These are phyloP conservation scores for Polypedilum pembai DNA, from an alignment of 1,140 invertebrate genomes.

Conservation along the genomic window DNA sequence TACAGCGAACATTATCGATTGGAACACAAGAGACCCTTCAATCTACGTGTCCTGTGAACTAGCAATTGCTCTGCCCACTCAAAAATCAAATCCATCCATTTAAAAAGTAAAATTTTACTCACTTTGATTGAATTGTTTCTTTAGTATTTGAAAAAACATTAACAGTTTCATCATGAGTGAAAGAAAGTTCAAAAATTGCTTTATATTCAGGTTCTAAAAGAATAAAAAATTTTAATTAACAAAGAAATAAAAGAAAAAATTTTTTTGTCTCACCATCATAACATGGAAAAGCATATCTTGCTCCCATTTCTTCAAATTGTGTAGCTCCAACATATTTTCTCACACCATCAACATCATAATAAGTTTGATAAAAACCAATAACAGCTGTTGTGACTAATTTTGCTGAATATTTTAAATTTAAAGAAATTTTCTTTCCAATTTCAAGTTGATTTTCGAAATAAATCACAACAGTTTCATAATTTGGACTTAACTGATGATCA, in stretches of 20 bases:
- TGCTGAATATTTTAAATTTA: neutral
- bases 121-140: neutral
- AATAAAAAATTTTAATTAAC: no score
- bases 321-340: constrained; percentile 53
- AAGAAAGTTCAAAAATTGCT: constrained; percentile 58
- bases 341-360: neutral
- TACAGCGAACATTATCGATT: no score
- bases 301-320: constrained; percentile 73
- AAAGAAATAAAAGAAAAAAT: no score
- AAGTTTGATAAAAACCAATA: neutral
- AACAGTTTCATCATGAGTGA: constrained; percentile 52
- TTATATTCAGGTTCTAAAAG: constrained; percentile 78
- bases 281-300: constrained; percentile 76
- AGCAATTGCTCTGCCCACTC: no score
- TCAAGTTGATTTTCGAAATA: neutral
- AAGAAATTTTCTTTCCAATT: neutral
- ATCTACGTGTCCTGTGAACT: no score
- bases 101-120: no score
- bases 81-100: no score
- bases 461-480: neutral
- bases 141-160: constrained; percentile 64
- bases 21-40: no score
- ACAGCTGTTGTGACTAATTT: no score
- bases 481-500: neutral
- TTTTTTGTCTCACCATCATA: no score